Base-by-base conservation (phyloP, 2,888 invertebrate species). In the Drosophila vallismaia region DNA sequence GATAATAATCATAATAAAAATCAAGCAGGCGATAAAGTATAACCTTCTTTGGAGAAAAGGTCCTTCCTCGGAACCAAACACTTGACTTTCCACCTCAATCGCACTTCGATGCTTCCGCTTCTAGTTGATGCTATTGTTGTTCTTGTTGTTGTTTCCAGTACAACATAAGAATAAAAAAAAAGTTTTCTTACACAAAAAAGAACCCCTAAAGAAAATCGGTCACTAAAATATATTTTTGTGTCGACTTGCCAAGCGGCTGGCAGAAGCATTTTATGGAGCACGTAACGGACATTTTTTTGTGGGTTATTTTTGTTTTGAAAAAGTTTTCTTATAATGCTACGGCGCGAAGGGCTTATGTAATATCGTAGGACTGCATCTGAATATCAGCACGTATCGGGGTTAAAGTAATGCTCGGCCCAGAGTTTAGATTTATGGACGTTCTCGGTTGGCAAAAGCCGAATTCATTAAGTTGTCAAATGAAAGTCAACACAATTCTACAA, bases 381-480 rank as follows among this genome's bases (percentile, higher is more conserved):
- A 52, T 68, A 51, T 68, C 51, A 45, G 50, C 59, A 58, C 48
- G 59, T 68, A 45, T 48, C 33, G 26, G 72, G 70, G 70, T 29
- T 70, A 71, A 71, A 60, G 60, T 62, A 56, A 38, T 31, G 71
- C 53, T 53, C 26, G 66, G 66, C 19, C 19, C 2, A 38, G 46
- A 7, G 36, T 55, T 36, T 40, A 31, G 49, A 36, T 36, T 33
- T 40, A 55, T 33, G 8, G 40, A 19, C 60, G 58, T 42, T 53
- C 46, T 40, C 4, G 48, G 50, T 14, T 19, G 19, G 44, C 28
- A 55, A 72, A 52, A 54, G 69, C 48, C 68, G 85, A 87, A 86
- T 88, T 84, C 84, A 84, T 86, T 84, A 84, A 84, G 76, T 82
- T 84, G 84, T 84, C 84, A 88, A 83, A 76, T 86, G 83, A 86